A percentile compares a stretch with the other conserved stretches of the same genome.
Conservation (phyloP, 2,888 invertebrate genomes). For the Fabriciana adippe region DNA sequence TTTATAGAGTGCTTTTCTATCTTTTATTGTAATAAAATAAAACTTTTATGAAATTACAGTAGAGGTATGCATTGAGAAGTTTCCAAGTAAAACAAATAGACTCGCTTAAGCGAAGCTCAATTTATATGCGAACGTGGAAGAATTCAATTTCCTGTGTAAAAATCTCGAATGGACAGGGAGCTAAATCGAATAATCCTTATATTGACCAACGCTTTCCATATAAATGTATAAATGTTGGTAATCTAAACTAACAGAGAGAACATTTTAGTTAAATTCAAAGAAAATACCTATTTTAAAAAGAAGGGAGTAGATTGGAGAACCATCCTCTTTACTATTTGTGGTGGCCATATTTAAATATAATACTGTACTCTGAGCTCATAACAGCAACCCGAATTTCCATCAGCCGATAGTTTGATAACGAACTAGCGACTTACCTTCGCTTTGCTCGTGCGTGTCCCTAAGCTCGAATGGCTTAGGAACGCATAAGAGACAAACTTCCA, state of each 20-base stretch:
- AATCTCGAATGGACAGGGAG: slow-evolving; percentile 50
- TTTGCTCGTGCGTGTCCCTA: too few species aligned
- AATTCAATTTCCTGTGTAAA: slow-evolving; percentile 71
- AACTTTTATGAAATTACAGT: slow-evolving; percentile 7
- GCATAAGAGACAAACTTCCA: too few species aligned
- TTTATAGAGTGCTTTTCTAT: background rate
- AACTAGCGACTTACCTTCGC: too few species aligned
- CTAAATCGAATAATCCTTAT: slow-evolving; percentile 53
- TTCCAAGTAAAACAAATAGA: slow-evolving; percentile 43
- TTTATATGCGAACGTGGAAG: slow-evolving; percentile 52
- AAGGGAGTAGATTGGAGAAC: too few species aligned
- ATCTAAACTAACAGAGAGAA: slow-evolving; percentile 2
- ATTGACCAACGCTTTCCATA: slow-evolving; percentile 55
- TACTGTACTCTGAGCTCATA: too few species aligned
- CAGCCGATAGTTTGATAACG: too few species aligned
- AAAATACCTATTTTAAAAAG: too few species aligned
- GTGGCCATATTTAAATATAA: too few species aligned
- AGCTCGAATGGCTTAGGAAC: too few species aligned
- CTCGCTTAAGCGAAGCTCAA: slow-evolving; percentile 44
- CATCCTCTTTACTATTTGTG: too few species aligned
- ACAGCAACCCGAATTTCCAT: too few species aligned
- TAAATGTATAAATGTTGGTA: slow-evolving; percentile 3
- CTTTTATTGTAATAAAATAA: background rate
- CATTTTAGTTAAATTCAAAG: background rate
- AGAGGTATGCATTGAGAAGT: slow-evolving; percentile 20